Conservation (phyloP, 2,113 vertebrate species). For the Percopsis transmontana region DNA sequence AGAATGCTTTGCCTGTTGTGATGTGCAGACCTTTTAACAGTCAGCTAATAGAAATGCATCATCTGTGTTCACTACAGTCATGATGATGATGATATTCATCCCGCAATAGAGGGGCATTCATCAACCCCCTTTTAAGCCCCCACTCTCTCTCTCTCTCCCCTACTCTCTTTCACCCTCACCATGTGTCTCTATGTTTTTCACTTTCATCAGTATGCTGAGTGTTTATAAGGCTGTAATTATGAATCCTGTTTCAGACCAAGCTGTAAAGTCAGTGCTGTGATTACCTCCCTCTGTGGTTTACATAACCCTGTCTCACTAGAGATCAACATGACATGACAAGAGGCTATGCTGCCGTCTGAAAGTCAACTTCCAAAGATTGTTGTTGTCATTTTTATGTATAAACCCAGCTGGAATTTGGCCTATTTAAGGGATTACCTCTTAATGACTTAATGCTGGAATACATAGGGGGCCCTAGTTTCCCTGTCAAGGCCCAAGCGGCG, state of each 20-base stretch:
- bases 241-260: slow-evolving; percentile 51
- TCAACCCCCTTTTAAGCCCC: slow-evolving; percentile 15
- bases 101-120: slow-evolving; percentile 23
- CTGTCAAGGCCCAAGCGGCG: too few species aligned
- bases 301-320: slow-evolving; percentile 46
- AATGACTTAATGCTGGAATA: too few species aligned
- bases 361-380: neutral
- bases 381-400: neutral
- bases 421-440: too few species aligned
- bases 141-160: slow-evolving; percentile 13
- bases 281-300: slow-evolving; percentile 30
- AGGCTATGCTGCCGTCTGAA: neutral
- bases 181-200: too few species aligned
- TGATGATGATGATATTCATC: slow-evolving; percentile 7
- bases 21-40: too few species aligned
- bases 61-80: neutral
- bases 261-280: slow-evolving; percentile 45
- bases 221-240: slow-evolving; percentile 53
- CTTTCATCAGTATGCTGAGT: slow-evolving; percentile 37
- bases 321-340: slow-evolving; percentile 10
- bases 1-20: slow-evolving; percentile 8
- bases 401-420: too few species aligned
- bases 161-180: neutral
- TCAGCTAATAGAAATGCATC: too few species aligned
- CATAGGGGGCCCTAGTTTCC: too few species aligned